Evolutionary conservation across 2,113 vertebrate genomes (phyloP).

Genomic region (Hypanus sabinus): DNA sequence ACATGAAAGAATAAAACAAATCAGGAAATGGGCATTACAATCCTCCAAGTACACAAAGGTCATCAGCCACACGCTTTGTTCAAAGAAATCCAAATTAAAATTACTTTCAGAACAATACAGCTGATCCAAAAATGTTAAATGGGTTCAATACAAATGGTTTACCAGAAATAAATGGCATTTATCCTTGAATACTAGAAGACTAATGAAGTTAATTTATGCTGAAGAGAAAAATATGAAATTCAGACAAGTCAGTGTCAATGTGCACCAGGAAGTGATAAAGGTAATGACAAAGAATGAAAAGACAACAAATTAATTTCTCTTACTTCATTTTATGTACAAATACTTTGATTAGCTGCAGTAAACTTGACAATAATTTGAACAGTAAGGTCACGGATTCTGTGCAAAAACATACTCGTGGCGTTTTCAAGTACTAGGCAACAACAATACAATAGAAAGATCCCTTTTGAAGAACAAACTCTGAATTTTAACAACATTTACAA

Average conservation of each 20-base stretch:
- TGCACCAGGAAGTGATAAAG: neutral
- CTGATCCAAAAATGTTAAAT: neutral
- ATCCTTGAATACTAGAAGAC: neutral
- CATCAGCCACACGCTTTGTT: neutral
- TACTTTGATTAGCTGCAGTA: neutral
- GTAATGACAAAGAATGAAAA: neutral
- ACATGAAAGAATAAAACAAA: neutral
- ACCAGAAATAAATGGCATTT: neutral
- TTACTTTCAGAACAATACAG: neutral
- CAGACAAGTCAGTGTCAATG: neutral
- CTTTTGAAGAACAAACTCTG: neutral
- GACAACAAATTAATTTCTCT: neutral
- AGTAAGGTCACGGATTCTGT: neutral
- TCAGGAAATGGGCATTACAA: neutral
- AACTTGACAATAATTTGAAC: neutral
- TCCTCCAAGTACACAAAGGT: neutral
- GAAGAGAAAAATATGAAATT: neutral
- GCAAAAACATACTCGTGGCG: neutral
- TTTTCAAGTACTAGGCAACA: neutral
- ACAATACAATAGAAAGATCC: neutral
- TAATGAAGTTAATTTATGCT: neutral
- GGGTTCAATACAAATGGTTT: neutral
- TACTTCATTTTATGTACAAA: neutral
- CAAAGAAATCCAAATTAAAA: neutral
- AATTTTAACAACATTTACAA: neutral